Conservation (phyloP, 2,113 vertebrate species). For the Carlito syrichta region DNA sequence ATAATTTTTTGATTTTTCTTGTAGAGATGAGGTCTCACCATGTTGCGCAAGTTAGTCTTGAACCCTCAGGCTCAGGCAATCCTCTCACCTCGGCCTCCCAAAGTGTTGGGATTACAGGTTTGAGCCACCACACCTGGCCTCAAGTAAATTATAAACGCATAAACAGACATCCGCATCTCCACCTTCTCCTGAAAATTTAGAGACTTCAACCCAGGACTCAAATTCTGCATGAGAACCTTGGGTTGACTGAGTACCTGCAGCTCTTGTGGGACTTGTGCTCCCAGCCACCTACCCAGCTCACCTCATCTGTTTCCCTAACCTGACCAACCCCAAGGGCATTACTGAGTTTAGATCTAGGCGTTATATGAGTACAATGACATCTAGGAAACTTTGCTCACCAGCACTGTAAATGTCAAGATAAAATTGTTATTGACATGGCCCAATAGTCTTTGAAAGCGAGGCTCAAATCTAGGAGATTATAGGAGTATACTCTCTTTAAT, state of each 20-base stretch:
- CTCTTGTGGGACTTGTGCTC: neutral
- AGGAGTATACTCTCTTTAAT: neutral
- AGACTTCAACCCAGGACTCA: neutral
- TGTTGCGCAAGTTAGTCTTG: too few relatives aligned
- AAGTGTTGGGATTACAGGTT: too few relatives aligned
- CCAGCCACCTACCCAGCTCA: neutral
- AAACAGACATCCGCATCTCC: neutral
- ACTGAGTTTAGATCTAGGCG: neutral
- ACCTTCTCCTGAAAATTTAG: neutral
- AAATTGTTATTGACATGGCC: neutral
- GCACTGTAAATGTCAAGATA: neutral
- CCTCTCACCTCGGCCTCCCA: too few relatives aligned
- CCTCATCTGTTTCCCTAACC: neutral
- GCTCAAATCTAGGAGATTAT: neutral
- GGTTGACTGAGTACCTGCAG: neutral
- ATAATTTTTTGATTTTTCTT: too few relatives aligned
- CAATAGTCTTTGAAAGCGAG: neutral
- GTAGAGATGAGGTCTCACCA: too few relatives aligned
- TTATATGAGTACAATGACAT: neutral
- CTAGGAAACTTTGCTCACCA: neutral
- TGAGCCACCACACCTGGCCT: too few relatives aligned
- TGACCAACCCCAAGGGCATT: neutral
- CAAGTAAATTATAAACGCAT: neutral
- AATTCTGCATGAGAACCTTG: neutral
- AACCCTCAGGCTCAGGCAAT: too few relatives aligned